phyloP scores from a whole-genome alignment of 2,113 vertebrate genomes.

The Corythornis vintsioides region DNA sequence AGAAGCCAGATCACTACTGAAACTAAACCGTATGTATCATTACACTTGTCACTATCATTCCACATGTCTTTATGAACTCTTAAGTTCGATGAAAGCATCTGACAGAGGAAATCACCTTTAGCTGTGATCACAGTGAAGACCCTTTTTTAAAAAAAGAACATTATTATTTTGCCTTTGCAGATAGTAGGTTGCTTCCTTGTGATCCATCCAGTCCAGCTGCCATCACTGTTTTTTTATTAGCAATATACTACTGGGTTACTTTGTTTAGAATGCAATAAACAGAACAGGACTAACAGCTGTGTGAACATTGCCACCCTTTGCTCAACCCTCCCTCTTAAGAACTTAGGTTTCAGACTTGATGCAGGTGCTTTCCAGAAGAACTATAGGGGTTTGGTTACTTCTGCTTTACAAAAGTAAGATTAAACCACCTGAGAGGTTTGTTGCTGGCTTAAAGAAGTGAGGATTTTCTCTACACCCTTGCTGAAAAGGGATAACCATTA shows the following conservation, averaged over 20 bases:
- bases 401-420: not conserved
- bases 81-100: not conserved
- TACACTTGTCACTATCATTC: not conserved
- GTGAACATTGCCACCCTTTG: not conserved
- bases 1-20: not conserved
- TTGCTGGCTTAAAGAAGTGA: not conserved
- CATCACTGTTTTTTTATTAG: not conserved
- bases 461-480: not conserved
- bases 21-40: accelerated
- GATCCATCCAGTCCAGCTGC: not conserved
- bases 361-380: not conserved
- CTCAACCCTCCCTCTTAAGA: not conserved
- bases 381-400: not conserved
- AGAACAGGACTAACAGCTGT: not conserved
- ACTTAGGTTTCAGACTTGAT: not conserved
- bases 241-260: not conserved
- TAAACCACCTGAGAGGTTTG: not conserved
- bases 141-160: not conserved
- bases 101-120: not conserved
- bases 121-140: not conserved
- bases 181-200: not conserved
- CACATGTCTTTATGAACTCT: not conserved
- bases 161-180: not conserved
- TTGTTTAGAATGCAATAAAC: not conserved
- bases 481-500: not conserved